A percentile compares a stretch with the other conserved stretches of the same genome.
These are phyloP conservation scores for Bungarus multicinctus DNA, from an alignment of 2,113 vertebrate genomes.

Conservation along the genomic window DNA sequence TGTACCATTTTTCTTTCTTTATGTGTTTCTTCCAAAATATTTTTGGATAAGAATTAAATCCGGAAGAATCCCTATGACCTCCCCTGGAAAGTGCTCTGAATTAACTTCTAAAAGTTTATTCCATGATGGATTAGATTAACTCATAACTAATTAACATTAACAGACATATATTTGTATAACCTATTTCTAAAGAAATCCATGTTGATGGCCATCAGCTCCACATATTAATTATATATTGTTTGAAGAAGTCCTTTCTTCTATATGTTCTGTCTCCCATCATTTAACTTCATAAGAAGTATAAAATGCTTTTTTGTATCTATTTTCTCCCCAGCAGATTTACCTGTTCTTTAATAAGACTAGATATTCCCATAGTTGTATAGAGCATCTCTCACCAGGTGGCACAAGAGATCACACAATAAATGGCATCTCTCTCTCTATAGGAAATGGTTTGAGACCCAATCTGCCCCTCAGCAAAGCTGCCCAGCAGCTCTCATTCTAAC, in stretches of 20 bases:
- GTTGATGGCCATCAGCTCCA: neutral
- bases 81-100: neutral
- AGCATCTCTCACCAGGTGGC: neutral
- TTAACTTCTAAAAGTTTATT: neutral
- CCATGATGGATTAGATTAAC: neutral
- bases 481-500: neutral
- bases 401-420: neutral
- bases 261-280: neutral
- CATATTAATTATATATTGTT: neutral
- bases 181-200: neutral
- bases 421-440: neutral
- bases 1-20: neutral
- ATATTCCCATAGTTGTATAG: neutral
- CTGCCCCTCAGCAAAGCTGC: neutral
- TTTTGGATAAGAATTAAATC: neutral
- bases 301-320: neutral
- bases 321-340: neutral
- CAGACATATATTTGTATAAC: neutral
- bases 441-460: neutral
- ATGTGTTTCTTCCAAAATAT: neutral
- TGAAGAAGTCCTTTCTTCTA: neutral
- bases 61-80: neutral
- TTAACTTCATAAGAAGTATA: neutral
- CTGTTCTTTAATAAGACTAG: neutral
- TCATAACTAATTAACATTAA: neutral